These are phyloP conservation scores for Nomada lathburiana DNA, from an alignment of 2,888 invertebrate species.

Conservation along the genomic window DNA sequence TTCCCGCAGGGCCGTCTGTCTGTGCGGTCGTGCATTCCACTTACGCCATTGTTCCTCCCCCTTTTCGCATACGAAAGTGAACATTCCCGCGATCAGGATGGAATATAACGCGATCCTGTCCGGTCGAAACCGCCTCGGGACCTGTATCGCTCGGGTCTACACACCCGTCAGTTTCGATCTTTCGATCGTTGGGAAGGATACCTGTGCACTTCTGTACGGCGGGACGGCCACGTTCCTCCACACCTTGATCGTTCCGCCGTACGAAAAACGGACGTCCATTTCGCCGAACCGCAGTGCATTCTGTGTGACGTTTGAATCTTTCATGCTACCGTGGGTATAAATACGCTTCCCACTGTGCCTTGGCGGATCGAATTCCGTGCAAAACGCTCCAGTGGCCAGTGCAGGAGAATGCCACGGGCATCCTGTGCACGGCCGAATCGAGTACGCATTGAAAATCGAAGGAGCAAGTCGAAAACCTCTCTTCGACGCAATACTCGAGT, in stretches of 20 bases:
- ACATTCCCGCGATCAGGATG: slow-evolving; percentile 69
- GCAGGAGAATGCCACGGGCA: neutral
- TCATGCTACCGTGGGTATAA: slow-evolving; percentile 43
- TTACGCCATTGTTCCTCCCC: slow-evolving; percentile 72
- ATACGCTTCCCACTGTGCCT: slow-evolving; percentile 37
- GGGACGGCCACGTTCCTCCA: neutral
- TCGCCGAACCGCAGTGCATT: slow-evolving; percentile 17
- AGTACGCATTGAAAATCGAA: neutral
- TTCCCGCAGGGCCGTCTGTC: slow-evolving; percentile 72
- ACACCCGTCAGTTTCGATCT: slow-evolving; percentile 54
- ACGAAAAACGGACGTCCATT: slow-evolving; percentile 31
- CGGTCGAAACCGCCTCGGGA: slow-evolving; percentile 58
- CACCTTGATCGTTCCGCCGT: slow-evolving; percentile 27
- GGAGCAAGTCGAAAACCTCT: neutral
- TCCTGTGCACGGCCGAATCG: neutral
- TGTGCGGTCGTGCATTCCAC: slow-evolving; percentile 72
- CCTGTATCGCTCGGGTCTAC: slow-evolving; percentile 33
- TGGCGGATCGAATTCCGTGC: slow-evolving; percentile 27
- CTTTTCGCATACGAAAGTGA: slow-evolving; percentile 75
- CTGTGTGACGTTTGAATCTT: slow-evolving; percentile 51
- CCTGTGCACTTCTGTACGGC: slow-evolving; percentile 22
- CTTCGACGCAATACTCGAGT: neutral
- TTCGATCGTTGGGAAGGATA: slow-evolving; percentile 38
- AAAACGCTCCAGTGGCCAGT: neutral
- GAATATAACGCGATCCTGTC: slow-evolving; percentile 69